A percentile compares a stretch with the other conserved stretches of the same genome.
phyloP scores from a whole-genome alignment of 2,797 vertebrate genomes.

The Ptychobarbus kaznakovi region DNA sequence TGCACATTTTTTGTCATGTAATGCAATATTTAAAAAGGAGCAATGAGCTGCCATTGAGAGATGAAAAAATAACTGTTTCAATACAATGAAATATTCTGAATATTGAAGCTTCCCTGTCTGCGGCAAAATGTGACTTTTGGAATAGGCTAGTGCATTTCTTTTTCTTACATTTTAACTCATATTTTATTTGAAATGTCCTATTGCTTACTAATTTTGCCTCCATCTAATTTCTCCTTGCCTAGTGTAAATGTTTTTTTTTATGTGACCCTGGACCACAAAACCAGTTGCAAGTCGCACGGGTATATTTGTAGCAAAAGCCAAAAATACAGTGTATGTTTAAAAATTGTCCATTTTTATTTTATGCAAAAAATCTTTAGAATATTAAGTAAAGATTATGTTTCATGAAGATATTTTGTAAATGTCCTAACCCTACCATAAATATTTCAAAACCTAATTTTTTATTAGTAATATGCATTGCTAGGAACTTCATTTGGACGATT shows the following conservation, averaged over 20 bases:
- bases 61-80: background rate
- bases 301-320: no score
- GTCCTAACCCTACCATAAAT: no score
- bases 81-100: background rate
- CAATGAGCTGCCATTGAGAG: background rate
- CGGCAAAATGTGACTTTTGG: background rate
- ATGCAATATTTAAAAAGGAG: background rate
- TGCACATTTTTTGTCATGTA: background rate
- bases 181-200: background rate
- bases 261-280: no score
- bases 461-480: no score
- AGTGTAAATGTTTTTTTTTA: background rate
- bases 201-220: background rate
- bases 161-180: background rate
- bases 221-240: background rate
- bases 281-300: no score
- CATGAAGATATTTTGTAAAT: no score
- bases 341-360: no score
- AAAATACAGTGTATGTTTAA: no score
- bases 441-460: no score
- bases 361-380: no score
- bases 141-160: background rate
- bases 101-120: background rate
- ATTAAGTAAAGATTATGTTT: no score
- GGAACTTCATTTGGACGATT: no score